Evolutionary conservation across 1,140 invertebrate genomes (phyloP), one percentile per base, ranked within the genome.

Genomic region (Macrobrachium nipponense): DNA sequence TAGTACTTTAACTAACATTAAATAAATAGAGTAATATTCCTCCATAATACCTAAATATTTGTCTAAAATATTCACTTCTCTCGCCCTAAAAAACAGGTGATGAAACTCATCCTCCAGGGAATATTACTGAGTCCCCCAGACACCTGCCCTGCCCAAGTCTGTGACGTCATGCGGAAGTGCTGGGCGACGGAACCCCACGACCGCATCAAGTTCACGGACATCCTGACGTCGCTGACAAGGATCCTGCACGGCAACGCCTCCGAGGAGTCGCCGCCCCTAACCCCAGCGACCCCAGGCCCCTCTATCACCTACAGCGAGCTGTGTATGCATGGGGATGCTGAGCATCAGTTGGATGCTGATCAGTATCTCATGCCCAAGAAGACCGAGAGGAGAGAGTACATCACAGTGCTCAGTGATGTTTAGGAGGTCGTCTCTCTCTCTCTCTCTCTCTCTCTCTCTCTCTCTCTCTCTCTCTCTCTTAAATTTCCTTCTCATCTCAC

Each of bases 111-210:
- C 88, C 92, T 96, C 14, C 94, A 97, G 89, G 96, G 96, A 0
- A 96, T 96, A 81, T 94, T 96, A 89, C 91, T 98, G n/a, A 95
- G 95, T 18, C 94, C 96, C 12, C 96, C 96, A 0, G 94, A 96
- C 84, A 94, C 95, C 87, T 97, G 96, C 90, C 96, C 96, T 0
- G 91, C 93, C 0, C 93, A 94, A 36, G 94, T 97, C 5, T 95
- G 94, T 86, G 94, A 96, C 88, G 91, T 98, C 86, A 98, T 98
- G 96, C 92, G 94, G 7, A 93, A 94, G 3, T 97, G 96, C 89
- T 98, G 97, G 96, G 95, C 95, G 90, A 94, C 94, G 0, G 96
- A 98, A 88, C 95, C 96, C 0, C 93, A 93, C 66, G 95, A 97
- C 89, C 93, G 97, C 43, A 93, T 95, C 23, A 93, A 91, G 2